Evolutionary conservation across 2,797 vertebrate genomes (phyloP).

Genomic region (Sylvia borin): DNA sequence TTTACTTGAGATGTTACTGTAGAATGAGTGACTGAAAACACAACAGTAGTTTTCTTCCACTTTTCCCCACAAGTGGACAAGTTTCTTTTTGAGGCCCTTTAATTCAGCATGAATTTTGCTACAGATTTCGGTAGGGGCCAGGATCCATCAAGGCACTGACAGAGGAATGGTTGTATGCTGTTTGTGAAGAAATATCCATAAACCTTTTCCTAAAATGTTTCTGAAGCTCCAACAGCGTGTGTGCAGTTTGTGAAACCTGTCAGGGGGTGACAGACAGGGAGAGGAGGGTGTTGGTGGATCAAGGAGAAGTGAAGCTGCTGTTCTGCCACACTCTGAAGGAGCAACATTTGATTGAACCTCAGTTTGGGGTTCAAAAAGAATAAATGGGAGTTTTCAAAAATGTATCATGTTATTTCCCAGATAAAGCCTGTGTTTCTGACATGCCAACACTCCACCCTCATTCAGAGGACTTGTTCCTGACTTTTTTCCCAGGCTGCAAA

Average conservation of each 20-base stretch:
- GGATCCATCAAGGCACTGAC: not conserved
- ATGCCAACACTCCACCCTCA: not conserved
- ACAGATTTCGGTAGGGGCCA: not conserved
- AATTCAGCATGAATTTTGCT: not conserved
- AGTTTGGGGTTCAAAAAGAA: not conserved
- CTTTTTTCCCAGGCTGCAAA: constrained; percentile 84
- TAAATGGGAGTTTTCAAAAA: not conserved
- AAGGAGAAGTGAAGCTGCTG: not conserved
- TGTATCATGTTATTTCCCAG: not conserved
- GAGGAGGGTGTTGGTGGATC: not conserved
- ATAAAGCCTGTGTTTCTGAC: not conserved
- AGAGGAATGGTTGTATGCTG: fast-evolving
- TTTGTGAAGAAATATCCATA: not conserved
- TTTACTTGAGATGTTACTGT: not conserved
- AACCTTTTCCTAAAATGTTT: not conserved
- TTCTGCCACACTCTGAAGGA: not conserved
- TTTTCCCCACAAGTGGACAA: not conserved
- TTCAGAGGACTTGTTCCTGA: not conserved
- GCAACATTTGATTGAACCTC: not conserved
- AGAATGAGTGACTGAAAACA: not conserved
- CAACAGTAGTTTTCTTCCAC: not conserved
- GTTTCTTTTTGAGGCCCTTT: not conserved
- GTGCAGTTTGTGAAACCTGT: not conserved
- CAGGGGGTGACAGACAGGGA: not conserved
- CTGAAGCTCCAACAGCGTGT: not conserved